Evolutionary conservation across 2,113 vertebrate species (phyloP), one percentile per base, ranked within the genome.

Genomic region (Lagenorhynchus albirostris): DNA sequence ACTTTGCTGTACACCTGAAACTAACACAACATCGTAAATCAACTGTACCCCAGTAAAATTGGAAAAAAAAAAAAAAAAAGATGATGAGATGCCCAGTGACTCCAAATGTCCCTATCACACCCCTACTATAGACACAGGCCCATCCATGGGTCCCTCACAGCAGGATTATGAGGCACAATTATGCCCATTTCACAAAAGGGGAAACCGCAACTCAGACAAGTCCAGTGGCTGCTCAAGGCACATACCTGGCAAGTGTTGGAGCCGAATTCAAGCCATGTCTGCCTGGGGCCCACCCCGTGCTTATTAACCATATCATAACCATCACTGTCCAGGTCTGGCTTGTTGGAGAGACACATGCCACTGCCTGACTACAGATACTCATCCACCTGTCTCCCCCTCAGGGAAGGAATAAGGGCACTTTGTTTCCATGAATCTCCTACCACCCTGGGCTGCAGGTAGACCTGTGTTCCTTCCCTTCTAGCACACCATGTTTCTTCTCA

Each of bases 291-390:
- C n/a, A 25, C 26, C 8, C 8, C 17, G 23, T 6, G 70, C 29
- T 70, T 41, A 77, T 15, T 38, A 60, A 53, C n/a, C 41, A 36
- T 8, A 20, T 25, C n/a, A 11, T 47, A 58, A 44, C 12, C 31
- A 0, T 65, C 63, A 65, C 26, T 12, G 97, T 97, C 91, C 96
- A 98, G 81, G 99, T 99, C 99, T 3, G 99, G 99, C 97, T 98
- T 98, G 68, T 99, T 99, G 96, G 99, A 99, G 76, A 99, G 99
- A 96, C 99, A 99, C 98, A 99, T 99, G 18, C 99, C 99, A 87
- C 99, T 99, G 25, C 99, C 99, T 29, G 99, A 99, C 93, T 79
- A 98, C 96, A 99, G 98, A 95, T 99, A 99, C 88, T 98, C 99
- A 86, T 98, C 98, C 95, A 99, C 98, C 95, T 99, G 99, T 86